Conservation (phyloP, 1,140 invertebrate genomes). For the Diprion similis region DNA sequence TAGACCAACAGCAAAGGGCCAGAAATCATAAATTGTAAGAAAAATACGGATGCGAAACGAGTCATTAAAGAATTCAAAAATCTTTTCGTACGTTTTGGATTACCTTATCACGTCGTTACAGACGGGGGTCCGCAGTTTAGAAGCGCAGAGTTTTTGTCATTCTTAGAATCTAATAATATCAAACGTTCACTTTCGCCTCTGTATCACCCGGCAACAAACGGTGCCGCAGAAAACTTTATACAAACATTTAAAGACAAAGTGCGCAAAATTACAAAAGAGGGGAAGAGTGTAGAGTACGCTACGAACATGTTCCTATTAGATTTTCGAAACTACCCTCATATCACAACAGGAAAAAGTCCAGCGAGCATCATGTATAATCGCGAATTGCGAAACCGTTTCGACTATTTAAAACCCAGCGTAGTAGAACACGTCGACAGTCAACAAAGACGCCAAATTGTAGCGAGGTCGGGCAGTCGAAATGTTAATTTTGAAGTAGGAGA, state of each 20-base stretch:
- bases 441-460: constrained; percentile 21
- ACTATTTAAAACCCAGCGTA: neutral
- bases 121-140: constrained; percentile 29
- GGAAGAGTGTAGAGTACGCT: neutral
- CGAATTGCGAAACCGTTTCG: neutral
- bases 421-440: constrained; percentile 6
- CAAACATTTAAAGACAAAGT: constrained; percentile 17
- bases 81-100: constrained; percentile 15
- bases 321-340: constrained; percentile 3
- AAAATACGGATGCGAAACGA: constrained; percentile 11
- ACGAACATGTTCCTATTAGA: constrained; percentile 4
- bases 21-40: constrained; percentile 17
- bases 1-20: constrained; percentile 25
- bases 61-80: constrained; percentile 19
- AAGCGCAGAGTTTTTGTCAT: constrained; percentile 23
- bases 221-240: constrained; percentile 25
- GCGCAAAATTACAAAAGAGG: constrained; percentile 9
- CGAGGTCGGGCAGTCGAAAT: no score
- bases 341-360: neutral
- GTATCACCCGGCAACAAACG: constrained; percentile 32
- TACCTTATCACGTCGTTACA: constrained; percentile 30
- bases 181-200: constrained; percentile 29
- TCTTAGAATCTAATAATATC: constrained; percentile 27
- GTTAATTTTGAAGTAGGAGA: no score
- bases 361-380: neutral